These are phyloP conservation scores for Prunella fulvescens DNA, from an alignment of 2,113 vertebrate species.

Conservation along the genomic window DNA sequence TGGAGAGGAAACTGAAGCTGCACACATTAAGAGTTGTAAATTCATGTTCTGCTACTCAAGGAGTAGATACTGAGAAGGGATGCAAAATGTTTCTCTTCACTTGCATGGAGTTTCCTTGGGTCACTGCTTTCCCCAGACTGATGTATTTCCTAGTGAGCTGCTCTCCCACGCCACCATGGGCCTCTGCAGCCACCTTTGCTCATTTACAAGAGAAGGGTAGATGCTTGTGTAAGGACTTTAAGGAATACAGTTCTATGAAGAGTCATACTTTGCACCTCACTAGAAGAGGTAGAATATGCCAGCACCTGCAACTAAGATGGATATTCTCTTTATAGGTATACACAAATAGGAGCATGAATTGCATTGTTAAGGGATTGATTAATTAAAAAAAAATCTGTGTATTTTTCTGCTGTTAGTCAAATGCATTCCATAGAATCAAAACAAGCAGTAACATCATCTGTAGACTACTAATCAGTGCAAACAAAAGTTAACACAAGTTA, in stretches of 20 bases:
- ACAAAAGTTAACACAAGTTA: background rate
- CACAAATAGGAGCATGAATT: background rate
- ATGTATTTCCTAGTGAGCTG: background rate
- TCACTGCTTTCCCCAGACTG: background rate
- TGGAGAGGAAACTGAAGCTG: background rate
- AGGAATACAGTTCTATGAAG: background rate
- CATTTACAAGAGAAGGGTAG: background rate
- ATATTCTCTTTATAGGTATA: background rate
- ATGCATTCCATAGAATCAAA: background rate
- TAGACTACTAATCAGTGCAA: background rate
- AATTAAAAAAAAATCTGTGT: background rate
- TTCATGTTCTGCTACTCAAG: background rate
- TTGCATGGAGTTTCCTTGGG: background rate
- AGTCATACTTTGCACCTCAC: background rate
- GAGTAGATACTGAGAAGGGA: background rate
- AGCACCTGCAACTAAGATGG: background rate
- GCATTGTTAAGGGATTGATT: background rate
- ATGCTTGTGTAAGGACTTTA: background rate
- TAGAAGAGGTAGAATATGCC: background rate
- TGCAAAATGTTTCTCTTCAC: background rate
- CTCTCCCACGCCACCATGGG: background rate
- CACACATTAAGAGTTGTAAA: background rate
- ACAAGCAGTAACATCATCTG: background rate
- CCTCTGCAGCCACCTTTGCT: background rate
- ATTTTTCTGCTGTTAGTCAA: background rate